phyloP scores from a whole-genome alignment of 2,888 invertebrate genomes.

The Nemoura dubitans region DNA sequence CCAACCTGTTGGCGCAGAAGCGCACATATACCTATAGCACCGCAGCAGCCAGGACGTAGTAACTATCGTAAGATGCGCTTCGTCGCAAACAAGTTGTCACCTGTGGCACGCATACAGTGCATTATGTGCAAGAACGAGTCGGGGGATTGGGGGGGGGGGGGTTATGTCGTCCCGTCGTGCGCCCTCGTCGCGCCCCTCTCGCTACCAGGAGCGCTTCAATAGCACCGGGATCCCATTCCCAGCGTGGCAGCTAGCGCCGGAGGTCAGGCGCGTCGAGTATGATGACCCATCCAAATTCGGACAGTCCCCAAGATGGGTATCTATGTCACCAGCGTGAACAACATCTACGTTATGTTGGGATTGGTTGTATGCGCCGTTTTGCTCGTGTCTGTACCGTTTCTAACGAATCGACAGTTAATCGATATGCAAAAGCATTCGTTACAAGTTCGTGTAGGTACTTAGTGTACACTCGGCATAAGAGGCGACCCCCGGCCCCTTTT shows the following conservation, averaged over 20 bases:
- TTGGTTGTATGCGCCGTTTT: constrained; percentile 26
- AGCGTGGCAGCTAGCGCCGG: too few species aligned
- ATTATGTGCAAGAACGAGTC: background rate
- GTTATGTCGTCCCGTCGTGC: too few species aligned
- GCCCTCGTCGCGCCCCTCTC: too few species aligned
- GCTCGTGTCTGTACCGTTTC: constrained; percentile 39
- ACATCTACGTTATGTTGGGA: background rate
- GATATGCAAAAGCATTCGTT: constrained; percentile 36
- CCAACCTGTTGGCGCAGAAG: background rate
- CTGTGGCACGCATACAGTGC: background rate
- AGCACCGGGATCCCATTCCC: too few species aligned
- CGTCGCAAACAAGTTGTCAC: background rate
- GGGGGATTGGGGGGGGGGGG: background rate
- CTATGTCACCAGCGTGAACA: constrained; percentile 42
- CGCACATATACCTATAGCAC: background rate
- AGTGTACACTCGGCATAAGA: constrained; percentile 27
- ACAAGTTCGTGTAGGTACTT: background rate
- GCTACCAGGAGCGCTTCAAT: too few species aligned
- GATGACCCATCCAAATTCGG: background rate
- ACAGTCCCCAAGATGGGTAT: constrained; percentile 1
- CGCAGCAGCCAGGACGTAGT: background rate
- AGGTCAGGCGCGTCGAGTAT: background rate
- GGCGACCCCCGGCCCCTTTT: constrained; percentile 1
- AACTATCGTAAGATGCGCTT: background rate
- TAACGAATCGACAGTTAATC: constrained; percentile 40